These are phyloP conservation scores for Leptosomus discolor DNA, from an alignment of 2,113 vertebrate genomes.

Conservation along the genomic window DNA sequence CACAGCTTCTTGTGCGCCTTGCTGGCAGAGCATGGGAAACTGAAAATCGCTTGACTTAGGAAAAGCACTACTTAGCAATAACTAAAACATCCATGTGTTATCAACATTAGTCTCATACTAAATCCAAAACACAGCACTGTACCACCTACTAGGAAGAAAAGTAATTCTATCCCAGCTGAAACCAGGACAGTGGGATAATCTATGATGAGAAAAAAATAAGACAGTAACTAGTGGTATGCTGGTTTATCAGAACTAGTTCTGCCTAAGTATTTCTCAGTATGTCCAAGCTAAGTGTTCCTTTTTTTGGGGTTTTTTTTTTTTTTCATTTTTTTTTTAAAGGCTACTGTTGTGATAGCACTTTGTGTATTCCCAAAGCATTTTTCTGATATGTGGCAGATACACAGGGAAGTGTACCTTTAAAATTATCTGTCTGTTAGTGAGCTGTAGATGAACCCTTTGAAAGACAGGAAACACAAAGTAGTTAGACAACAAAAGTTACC, in stretches of 20 bases:
- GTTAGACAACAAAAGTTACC: neutral
- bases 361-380: neutral
- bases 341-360: neutral
- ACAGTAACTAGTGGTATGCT: neutral
- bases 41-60: too few relatives aligned
- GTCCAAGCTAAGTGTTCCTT: neutral
- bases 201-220: neutral
- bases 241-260: neutral
- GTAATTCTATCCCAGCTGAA: too few relatives aligned
- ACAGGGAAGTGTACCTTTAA: neutral
- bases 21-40: too few relatives aligned
- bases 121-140: too few relatives aligned
- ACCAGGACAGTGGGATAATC: neutral
- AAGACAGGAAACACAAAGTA: neutral
- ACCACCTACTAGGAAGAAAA: too few relatives aligned
- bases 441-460: neutral
- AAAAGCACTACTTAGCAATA: too few relatives aligned
- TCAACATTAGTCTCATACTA: too few relatives aligned
- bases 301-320: neutral
- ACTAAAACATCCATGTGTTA: too few relatives aligned
- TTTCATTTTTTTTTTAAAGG: neutral
- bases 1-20: too few relatives aligned
- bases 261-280: neutral
- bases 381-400: neutral
- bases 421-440: neutral